These are phyloP conservation scores for Synanceia verrucosa DNA, from an alignment of 2,797 vertebrate genomes.

Conservation along the genomic window DNA sequence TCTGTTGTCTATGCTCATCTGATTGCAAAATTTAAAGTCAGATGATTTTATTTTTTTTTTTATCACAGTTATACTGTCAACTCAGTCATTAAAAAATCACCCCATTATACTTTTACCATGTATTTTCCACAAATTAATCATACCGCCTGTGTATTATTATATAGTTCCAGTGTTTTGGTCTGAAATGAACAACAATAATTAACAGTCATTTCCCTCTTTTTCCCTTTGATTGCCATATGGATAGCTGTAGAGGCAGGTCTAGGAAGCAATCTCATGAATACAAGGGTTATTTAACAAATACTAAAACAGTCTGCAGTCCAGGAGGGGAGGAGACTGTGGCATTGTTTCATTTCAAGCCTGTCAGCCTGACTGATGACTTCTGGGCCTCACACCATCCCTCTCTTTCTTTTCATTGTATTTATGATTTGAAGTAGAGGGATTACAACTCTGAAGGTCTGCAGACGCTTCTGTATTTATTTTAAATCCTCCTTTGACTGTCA, in stretches of 20 bases:
- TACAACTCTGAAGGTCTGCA: constrained; percentile 51
- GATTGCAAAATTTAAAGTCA: constrained; percentile 23
- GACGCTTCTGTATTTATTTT: constrained; percentile 57
- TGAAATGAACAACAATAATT: constrained; percentile 56
- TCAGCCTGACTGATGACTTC: constrained; percentile 78
- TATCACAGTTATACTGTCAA: constrained; percentile 29
- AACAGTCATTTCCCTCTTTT: constrained; percentile 62
- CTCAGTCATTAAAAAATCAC: constrained; percentile 27
- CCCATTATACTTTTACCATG: constrained; percentile 8
- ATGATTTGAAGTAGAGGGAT: constrained; percentile 72
- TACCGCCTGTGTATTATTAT: constrained; percentile 16
- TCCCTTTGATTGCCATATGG: constrained; percentile 58
- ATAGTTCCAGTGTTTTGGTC: neutral
- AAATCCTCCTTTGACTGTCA: constrained; percentile 61
- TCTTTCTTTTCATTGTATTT: constrained; percentile 72
- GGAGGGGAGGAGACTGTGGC: constrained; percentile 64
- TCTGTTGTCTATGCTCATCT: constrained; percentile 21
- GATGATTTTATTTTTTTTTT: too few species aligned
- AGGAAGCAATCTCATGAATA: constrained; percentile 61
- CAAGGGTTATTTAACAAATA: constrained; percentile 75
- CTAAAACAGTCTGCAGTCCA: constrained; percentile 58
- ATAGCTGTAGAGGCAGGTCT: constrained; percentile 52
- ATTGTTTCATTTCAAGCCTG: constrained; percentile 79
- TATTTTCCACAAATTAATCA: constrained; percentile 29
- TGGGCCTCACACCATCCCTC: constrained; percentile 65